Evolutionary conservation across 2,113 vertebrate species (phyloP).

Genomic region (Acrocephalus kingi): DNA sequence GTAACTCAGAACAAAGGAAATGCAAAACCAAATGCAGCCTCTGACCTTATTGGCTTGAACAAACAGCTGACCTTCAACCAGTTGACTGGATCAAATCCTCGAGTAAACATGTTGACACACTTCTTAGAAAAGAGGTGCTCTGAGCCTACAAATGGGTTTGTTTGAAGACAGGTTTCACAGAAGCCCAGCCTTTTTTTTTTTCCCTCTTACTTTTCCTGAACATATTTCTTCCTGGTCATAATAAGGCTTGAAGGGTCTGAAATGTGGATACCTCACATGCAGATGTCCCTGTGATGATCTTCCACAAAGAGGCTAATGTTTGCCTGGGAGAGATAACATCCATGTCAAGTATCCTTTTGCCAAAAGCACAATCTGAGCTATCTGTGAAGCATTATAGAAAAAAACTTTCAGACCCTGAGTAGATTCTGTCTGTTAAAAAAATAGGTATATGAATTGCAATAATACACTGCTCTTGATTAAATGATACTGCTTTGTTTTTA

Average conservation of each 20-base stretch:
- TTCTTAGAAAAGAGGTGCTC: neutral
- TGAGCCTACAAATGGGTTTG: neutral
- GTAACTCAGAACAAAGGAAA: neutral
- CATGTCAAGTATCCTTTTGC: neutral
- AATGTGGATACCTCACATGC: neutral
- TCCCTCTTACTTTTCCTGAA: neutral
- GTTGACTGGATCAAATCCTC: neutral
- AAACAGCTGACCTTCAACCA: slow-evolving; percentile 13
- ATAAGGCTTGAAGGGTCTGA: neutral
- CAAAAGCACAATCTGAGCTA: neutral
- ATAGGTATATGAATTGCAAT: neutral
- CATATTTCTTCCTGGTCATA: neutral
- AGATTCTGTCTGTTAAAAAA: neutral
- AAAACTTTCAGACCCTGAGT: neutral
- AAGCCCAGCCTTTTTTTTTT: no score
- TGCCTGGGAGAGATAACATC: neutral
- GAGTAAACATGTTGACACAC: slow-evolving; percentile 6
- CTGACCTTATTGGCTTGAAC: neutral
- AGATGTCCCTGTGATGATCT: neutral
- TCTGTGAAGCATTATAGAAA: neutral
- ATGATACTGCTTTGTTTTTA: neutral
- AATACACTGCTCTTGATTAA: neutral
- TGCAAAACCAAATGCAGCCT: neutral
- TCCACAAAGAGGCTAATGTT: neutral
- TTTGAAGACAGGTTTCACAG: neutral